phyloP scores from a whole-genome alignment of 64 coral and sea anemone genomes.

The Montipora cactus region DNA sequence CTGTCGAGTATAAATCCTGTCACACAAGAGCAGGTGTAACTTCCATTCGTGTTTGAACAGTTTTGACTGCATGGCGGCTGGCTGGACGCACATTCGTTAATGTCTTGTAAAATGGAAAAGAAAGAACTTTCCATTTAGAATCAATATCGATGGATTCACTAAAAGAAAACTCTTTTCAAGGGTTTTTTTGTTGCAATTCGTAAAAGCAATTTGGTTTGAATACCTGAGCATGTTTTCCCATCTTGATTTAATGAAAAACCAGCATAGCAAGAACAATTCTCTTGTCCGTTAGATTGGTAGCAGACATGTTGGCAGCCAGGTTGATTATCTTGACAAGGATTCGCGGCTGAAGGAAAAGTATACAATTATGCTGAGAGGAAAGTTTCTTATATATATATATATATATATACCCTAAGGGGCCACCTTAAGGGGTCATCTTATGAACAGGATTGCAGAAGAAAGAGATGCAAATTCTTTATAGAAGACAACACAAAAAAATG shows the following conservation, averaged over 20 bases:
- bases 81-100: slow-evolving; percentile 46
- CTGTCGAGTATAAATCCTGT: slow-evolving; percentile 22
- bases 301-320: slow-evolving; percentile 59
- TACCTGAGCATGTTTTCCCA: slow-evolving; percentile 62
- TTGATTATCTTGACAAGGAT: slow-evolving; percentile 10
- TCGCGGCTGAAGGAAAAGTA: slow-evolving; percentile 2
- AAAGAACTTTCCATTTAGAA: too few species aligned
- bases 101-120: neutral
- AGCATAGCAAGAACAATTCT: slow-evolving; percentile 30
- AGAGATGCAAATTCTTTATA: too few species aligned
- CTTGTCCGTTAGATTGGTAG: slow-evolving; percentile 5
- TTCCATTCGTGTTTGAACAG: slow-evolving; percentile 28
- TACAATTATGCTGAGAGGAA: neutral
- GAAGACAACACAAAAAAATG: too few species aligned
- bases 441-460: too few species aligned
- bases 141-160: too few species aligned
- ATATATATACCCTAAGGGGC: too few species aligned
- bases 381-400: too few species aligned
- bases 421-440: too few species aligned
- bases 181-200: too few species aligned
- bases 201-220: neutral
- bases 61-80: slow-evolving; percentile 9
- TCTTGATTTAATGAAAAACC: slow-evolving; percentile 54
- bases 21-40: slow-evolving; percentile 49
- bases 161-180: too few species aligned